phyloP scores from a whole-genome alignment of 2,888 invertebrate genomes.

The Arge pagana region DNA sequence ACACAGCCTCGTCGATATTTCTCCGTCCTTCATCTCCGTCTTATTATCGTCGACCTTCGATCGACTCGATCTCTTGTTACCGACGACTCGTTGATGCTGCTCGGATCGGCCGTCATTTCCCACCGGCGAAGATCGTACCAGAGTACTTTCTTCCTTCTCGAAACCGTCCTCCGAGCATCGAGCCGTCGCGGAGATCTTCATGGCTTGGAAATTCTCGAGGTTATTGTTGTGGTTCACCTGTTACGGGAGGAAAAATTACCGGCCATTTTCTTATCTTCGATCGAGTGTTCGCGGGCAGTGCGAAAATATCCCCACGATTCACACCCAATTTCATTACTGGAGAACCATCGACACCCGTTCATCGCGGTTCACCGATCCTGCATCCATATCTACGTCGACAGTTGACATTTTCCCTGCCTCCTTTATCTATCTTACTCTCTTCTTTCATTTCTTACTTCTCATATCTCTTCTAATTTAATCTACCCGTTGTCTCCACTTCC shows the following conservation, averaged over 20 bases:
- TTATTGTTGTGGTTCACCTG: conserved; percentile 50
- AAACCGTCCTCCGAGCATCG: conserved; percentile 42
- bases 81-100: not conserved
- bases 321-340: too few relatives aligned
- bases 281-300: too few relatives aligned
- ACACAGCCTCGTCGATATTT: conserved; percentile 37
- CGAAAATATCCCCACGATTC: too few relatives aligned
- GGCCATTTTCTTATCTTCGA: too few relatives aligned
- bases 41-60: conserved; percentile 46
- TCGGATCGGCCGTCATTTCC: conserved; percentile 6
- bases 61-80: conserved; percentile 28
- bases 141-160: conserved; percentile 44
- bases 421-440: too few relatives aligned
- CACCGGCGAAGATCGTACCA: conserved; percentile 36
- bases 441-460: too few relatives aligned
- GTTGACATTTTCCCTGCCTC: too few relatives aligned
- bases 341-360: too few relatives aligned
- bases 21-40: conserved; percentile 41
- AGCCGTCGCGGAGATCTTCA: conserved; percentile 53
- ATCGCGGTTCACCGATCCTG: too few relatives aligned
- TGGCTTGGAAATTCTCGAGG: conserved; percentile 42
- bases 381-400: too few relatives aligned
- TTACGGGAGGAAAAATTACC: conserved; percentile 13
- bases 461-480: too few relatives aligned
- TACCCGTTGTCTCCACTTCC: too few relatives aligned